These are phyloP conservation scores for Phortica okadai DNA, from an alignment of 2,888 invertebrate species.

Conservation along the genomic window DNA sequence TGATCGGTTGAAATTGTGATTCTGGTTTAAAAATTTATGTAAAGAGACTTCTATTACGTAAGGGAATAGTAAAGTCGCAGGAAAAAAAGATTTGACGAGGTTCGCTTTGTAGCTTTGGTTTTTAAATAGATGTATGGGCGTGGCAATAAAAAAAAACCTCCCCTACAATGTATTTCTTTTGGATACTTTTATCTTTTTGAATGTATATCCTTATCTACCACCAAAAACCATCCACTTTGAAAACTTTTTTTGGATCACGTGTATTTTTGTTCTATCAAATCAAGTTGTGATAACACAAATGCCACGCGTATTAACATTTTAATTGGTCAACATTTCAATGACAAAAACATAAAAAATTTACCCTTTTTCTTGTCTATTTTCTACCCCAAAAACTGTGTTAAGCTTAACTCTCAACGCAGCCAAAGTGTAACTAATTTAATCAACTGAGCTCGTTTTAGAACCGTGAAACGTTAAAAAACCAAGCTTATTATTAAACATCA, in stretches of 20 bases:
- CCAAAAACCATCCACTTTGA: too few relatives aligned
- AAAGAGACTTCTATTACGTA: too few relatives aligned
- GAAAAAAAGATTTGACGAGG: too few relatives aligned
- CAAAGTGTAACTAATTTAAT: constrained; percentile 64
- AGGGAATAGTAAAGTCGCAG: too few relatives aligned
- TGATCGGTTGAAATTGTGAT: too few relatives aligned
- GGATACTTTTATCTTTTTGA: too few relatives aligned
- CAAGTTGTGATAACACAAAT: not conserved
- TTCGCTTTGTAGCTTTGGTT: too few relatives aligned
- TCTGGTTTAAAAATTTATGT: too few relatives aligned
- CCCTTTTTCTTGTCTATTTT: constrained; percentile 30
- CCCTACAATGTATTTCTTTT: too few relatives aligned
- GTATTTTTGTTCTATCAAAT: not conserved
- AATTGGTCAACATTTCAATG: constrained; percentile 41
- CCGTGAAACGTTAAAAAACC: constrained; percentile 41
- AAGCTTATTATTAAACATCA: constrained; percentile 5
- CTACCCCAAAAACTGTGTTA: constrained; percentile 24
- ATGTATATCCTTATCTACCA: too few relatives aligned
- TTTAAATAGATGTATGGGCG: too few relatives aligned
- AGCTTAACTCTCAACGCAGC: constrained; percentile 26
- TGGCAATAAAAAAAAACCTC: too few relatives aligned
- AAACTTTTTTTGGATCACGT: not conserved
- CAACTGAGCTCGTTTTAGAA: constrained; percentile 61
- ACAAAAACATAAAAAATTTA: constrained; percentile 34
- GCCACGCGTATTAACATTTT: constrained; percentile 52